Evolutionary conservation across 2,113 vertebrate genomes (phyloP).

Genomic region (Scortum barcoo): DNA sequence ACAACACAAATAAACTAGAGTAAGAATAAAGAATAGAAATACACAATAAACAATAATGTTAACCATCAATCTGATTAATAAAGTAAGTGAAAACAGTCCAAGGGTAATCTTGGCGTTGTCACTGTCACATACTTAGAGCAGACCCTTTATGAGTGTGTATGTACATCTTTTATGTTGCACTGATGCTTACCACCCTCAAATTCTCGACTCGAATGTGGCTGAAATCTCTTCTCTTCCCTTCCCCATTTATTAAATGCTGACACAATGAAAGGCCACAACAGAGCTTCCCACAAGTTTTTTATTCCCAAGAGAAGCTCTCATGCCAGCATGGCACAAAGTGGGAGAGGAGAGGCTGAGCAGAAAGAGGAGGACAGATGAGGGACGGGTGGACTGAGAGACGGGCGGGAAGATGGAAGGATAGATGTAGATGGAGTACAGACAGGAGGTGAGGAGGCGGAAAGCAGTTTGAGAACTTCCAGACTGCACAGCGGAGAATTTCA

Average conservation of each 20-base stretch:
- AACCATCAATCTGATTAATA: too few relatives aligned
- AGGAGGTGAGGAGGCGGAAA: conserved; percentile 83
- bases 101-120: too few relatives aligned
- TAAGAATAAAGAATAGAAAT: too few relatives aligned
- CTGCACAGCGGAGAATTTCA: conserved; percentile 71
- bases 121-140: too few relatives aligned
- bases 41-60: too few relatives aligned
- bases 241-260: conserved; percentile 8
- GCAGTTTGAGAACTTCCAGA: conserved; percentile 77
- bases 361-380: conserved; percentile 39
- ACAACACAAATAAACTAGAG: too few relatives aligned
- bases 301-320: conserved; percentile 6
- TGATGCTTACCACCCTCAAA: neutral
- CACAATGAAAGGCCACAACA: neutral
- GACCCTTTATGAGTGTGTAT: neutral
- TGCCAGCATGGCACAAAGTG: conserved; percentile 18
- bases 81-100: too few relatives aligned
- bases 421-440: conserved; percentile 67
- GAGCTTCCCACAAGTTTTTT: conserved; percentile 14
- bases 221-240: neutral
- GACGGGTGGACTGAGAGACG: conserved; percentile 31
- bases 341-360: neutral
- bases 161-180: neutral
- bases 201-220: neutral
- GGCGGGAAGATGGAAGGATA: conserved; percentile 45